Evolutionary conservation across 2,113 vertebrate genomes (phyloP), one percentile per base, ranked within the genome.

Genomic region (Ivindomyrus marchei): DNA sequence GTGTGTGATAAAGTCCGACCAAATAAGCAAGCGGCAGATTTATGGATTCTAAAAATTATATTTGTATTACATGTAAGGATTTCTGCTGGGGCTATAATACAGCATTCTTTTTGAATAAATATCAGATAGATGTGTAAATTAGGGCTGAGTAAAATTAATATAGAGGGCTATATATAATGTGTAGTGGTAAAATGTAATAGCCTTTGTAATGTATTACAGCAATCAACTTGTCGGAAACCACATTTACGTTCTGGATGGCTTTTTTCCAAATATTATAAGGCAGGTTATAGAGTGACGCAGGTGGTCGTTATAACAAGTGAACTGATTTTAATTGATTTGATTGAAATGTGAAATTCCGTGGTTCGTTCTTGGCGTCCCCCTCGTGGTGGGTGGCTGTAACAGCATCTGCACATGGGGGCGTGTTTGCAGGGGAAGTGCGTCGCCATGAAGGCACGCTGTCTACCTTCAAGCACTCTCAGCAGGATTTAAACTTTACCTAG

Each of bases 361-460:
- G 45, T 89, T 46, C 24, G 42, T 89, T 84, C 42, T n/a, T 27
- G 53, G 45, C 45, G n/a, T 56, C 89, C 89, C 77, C 84, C 89
- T 85, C 85, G 89, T 85, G 89, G 80, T 47, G 80, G 31, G 4
- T 89, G 53, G 11, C 5, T 19, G 89, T 85, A 89, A 85, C 19
- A 15, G 52, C 50, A 42, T 45, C 56, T 39, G 50, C 46, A 49
- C 45, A 45, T 39, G 66, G 70, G 42, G 42, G 66, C 66, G 87
- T 42, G 8, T 62, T 88, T 62, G 52, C 36, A 39, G 52, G 52
- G 87, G 74, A 83, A 45, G 77, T 46, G 56, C 17, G 31, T 88
- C 36, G 87, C 19, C 52, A 42, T 45, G 31, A 50, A 56, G 66
- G 66, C 62, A 50, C 15, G 13, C 70, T 27, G 49, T 74, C 66